phyloP scores from a whole-genome alignment of 2,113 vertebrate genomes.

The Pseudonaja textilis region DNA sequence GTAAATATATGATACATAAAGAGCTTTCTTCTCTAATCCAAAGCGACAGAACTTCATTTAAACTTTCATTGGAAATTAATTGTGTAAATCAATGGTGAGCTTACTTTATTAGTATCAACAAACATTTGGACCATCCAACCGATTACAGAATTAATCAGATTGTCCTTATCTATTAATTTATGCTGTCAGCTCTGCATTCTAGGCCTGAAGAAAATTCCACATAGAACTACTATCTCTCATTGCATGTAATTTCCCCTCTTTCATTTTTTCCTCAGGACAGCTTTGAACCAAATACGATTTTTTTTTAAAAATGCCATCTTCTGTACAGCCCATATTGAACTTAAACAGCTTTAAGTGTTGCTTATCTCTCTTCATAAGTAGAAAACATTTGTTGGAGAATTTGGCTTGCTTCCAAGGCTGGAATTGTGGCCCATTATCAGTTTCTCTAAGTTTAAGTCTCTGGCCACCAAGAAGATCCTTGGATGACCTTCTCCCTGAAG shows the following conservation, averaged over 20 bases:
- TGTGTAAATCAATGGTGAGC: conserved; percentile 46
- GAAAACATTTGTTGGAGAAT: neutral
- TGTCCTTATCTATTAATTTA: conserved; percentile 24
- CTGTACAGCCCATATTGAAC: neutral
- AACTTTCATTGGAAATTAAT: conserved; percentile 43
- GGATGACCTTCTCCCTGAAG: neutral
- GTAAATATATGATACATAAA: conserved; percentile 29
- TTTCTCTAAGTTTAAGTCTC: neutral
- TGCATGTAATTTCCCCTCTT: neutral
- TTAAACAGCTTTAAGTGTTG: neutral
- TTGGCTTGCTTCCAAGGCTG: neutral
- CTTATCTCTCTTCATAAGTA: neutral
- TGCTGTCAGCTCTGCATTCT: conserved; percentile 11
- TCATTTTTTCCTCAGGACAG: neutral
- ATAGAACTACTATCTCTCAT: neutral
- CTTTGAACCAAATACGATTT: neutral
- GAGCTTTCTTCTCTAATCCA: conserved; percentile 55
- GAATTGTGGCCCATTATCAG: neutral
- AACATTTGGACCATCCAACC: conserved; percentile 45
- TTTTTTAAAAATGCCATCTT: neutral
- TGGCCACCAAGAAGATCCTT: neutral
- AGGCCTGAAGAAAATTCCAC: neutral
- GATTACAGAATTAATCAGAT: conserved; percentile 31
- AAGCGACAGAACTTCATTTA: conserved; percentile 54
- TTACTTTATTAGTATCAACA: conserved; percentile 62